Conservation (phyloP, 2,888 invertebrate species). For the Baccha elongata region DNA sequence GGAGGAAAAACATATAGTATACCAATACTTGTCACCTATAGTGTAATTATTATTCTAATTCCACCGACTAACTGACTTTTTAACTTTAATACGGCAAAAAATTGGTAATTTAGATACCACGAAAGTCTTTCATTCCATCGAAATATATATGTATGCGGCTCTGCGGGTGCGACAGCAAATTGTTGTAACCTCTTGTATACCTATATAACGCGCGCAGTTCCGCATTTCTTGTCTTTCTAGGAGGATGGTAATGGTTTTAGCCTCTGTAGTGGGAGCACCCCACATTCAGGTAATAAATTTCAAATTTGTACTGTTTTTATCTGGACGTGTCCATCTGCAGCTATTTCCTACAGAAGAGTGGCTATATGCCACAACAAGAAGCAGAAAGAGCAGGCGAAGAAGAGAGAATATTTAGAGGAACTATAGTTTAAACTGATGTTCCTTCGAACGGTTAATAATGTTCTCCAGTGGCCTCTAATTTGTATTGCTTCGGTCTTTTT, state of each 20-base stretch:
- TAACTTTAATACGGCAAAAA: constrained; percentile 53
- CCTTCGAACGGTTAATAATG: constrained; percentile 72
- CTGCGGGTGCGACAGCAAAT: constrained; percentile 66
- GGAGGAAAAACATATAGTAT: too few relatives aligned
- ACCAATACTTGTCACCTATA: constrained; percentile 8
- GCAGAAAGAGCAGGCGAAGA: background rate
- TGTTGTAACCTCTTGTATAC: constrained; percentile 42
- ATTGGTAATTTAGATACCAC: constrained; percentile 67
- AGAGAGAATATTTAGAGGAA: constrained; percentile 38
- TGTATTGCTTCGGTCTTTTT: constrained; percentile 57
- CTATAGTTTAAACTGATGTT: constrained; percentile 61
- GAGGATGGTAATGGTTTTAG: constrained; percentile 14
- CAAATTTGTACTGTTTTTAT: constrained; percentile 73
- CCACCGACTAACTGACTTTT: constrained; percentile 45
- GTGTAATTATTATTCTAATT: constrained; percentile 48
- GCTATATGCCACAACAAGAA: background rate
- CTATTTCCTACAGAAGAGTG: constrained; percentile 1
- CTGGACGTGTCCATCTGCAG: constrained; percentile 68
- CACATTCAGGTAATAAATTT: constrained; percentile 73
- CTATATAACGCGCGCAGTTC: constrained; percentile 7
- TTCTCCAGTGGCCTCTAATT: constrained; percentile 70
- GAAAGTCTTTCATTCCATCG: constrained; percentile 15
- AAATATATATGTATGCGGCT: constrained; percentile 21
- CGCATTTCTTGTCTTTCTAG: background rate
- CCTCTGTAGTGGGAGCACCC: constrained; percentile 64